phyloP scores from a whole-genome alignment of 2,888 invertebrate species.

The Amorpha juglandis region DNA sequence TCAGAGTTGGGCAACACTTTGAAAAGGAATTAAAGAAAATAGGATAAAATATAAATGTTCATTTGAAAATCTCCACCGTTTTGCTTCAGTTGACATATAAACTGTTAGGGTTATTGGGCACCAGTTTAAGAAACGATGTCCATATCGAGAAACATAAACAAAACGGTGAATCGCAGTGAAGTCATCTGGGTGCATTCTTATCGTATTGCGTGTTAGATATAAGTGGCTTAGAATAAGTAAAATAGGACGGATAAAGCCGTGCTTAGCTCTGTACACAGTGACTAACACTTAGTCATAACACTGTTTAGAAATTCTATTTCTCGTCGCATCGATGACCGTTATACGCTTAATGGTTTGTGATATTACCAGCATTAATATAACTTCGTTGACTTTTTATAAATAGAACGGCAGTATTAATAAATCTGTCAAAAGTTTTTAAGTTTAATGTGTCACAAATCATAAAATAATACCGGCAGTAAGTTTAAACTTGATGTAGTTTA shows the following conservation, averaged over 20 bases:
- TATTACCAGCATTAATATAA: background rate
- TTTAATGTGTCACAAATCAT: background rate
- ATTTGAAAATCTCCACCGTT: too few relatives aligned
- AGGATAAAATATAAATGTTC: too few relatives aligned
- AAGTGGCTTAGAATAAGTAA: constrained; percentile 33
- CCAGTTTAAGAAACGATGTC: constrained; percentile 7
- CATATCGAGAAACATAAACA: constrained; percentile 43
- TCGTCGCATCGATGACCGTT: constrained; percentile 6
- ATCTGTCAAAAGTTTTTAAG: background rate
- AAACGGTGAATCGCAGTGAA: constrained; percentile 39
- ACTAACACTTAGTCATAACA: constrained; percentile 39
- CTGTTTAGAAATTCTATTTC: constrained; percentile 12
- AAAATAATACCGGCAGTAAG: background rate
- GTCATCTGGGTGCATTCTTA: constrained; percentile 44
- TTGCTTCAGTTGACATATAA: too few relatives aligned
- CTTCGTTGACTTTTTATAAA: background rate
- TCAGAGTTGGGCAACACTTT: too few relatives aligned
- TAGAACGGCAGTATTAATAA: background rate
- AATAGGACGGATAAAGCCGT: constrained; percentile 40
- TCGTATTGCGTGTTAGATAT: constrained; percentile 38
- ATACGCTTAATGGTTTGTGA: background rate
- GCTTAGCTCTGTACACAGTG: constrained; percentile 38
- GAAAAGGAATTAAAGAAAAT: too few relatives aligned
- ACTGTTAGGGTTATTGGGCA: background rate
- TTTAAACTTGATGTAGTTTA: background rate